phyloP scores from a whole-genome alignment of 1,140 invertebrate species.

The Calliopsis andreniformis region DNA sequence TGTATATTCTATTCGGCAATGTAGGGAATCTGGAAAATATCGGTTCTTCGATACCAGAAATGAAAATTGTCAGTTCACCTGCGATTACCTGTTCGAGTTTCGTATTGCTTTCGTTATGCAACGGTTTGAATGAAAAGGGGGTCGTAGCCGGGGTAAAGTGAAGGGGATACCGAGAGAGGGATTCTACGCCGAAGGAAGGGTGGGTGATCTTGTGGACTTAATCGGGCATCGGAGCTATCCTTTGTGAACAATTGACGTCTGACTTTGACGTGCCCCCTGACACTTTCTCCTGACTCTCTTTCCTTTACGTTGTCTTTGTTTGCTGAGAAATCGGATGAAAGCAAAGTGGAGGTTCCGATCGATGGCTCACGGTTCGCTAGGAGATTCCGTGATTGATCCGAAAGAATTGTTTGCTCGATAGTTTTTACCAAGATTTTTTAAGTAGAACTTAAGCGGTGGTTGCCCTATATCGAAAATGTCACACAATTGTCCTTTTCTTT shows the following conservation, averaged over 20 bases:
- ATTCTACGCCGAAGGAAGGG: constrained; percentile 33
- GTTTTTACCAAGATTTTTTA: background rate
- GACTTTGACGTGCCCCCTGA: constrained; percentile 45
- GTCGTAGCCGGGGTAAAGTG: background rate
- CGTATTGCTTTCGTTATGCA: constrained; percentile 26
- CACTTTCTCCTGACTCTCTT: constrained; percentile 44
- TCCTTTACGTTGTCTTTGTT: constrained; percentile 31
- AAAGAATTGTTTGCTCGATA: background rate
- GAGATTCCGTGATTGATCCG: background rate
- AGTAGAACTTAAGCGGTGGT: background rate
- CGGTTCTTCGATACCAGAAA: background rate
- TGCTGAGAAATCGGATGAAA: constrained; percentile 24
- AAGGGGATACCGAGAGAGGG: background rate
- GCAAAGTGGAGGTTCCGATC: constrained; percentile 1
- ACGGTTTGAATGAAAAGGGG: background rate
- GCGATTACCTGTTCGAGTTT: constrained; percentile 13
- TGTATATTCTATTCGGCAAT: no score
- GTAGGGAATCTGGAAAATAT: background rate
- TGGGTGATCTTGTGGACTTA: constrained; percentile 48
- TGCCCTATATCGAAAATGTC: background rate
- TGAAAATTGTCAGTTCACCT: background rate
- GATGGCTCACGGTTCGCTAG: constrained; percentile 17
- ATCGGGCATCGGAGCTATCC: constrained; percentile 47
- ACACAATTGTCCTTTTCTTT: background rate
- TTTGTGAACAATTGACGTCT: constrained; percentile 49